phyloP scores from a whole-genome alignment of 2,113 vertebrate species.

The Hucho hucho region DNA sequence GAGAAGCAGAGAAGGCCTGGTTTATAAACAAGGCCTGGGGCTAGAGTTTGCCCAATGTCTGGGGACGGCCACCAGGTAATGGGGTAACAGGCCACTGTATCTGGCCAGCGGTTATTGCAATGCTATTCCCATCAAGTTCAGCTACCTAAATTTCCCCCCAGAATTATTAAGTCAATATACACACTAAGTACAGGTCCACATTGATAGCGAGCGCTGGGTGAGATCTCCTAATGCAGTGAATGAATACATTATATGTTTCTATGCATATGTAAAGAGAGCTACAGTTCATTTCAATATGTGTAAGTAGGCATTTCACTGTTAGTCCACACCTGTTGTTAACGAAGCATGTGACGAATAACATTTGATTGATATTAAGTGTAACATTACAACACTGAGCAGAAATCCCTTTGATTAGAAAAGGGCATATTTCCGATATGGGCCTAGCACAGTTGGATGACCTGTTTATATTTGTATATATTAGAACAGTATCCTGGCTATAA shows the following conservation, averaged over 20 bases:
- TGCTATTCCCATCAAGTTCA: constrained; percentile 64
- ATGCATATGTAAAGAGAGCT: neutral
- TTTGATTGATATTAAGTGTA: too few species aligned
- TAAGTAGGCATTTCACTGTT: too few species aligned
- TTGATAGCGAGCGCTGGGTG: neutral
- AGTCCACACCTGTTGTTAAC: too few species aligned
- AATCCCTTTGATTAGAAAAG: neutral
- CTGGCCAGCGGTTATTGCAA: constrained; percentile 47
- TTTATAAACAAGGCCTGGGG: constrained; percentile 43
- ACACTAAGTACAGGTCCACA: constrained; percentile 20
- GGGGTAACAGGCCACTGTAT: constrained; percentile 46
- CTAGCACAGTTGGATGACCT: neutral
- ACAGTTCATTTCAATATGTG: too few species aligned
- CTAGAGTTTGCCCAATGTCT: constrained; percentile 41
- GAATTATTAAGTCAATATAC: constrained; percentile 22
- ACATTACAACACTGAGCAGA: neutral
- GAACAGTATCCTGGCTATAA: too few species aligned
- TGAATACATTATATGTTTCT: neutral
- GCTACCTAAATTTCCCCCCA: constrained; percentile 27
- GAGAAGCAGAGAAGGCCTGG: constrained; percentile 25
- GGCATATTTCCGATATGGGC: neutral
- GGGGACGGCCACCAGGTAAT: constrained; percentile 46
- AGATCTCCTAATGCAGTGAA: neutral
- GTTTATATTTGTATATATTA: neutral
- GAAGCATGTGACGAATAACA: too few species aligned